Conservation (phyloP, 2,888 invertebrate genomes). For the Helicoverpa assulta region DNA sequence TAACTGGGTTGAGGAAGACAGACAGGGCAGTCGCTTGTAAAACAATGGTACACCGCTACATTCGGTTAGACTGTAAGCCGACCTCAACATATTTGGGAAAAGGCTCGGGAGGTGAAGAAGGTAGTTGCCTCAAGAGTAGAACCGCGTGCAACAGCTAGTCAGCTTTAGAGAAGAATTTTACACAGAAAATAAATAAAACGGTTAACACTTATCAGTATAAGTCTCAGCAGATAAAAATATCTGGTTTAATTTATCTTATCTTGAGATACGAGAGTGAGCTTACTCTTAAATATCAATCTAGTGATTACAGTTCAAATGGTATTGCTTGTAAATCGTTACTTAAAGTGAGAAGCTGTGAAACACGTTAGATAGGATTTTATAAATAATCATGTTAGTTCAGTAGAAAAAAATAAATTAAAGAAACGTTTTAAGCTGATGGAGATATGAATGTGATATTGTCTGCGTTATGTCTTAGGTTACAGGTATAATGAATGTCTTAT, state of each 20-base stretch:
- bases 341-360: slow-evolving; percentile 9
- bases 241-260: slow-evolving; percentile 43
- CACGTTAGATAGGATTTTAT: slow-evolving; percentile 15
- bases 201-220: background rate
- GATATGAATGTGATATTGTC: too few species aligned
- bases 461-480: too few species aligned
- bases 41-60: too few species aligned
- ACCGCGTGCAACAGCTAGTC: too few species aligned
- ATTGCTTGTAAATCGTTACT: slow-evolving; percentile 18
- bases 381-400: background rate
- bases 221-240: slow-evolving; percentile 10
- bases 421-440: too few species aligned
- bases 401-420: slow-evolving; percentile 12
- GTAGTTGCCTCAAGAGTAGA: too few species aligned
- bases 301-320: background rate
- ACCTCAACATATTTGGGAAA: too few species aligned
- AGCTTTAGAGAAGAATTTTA: background rate
- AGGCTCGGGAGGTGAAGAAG: too few species aligned
- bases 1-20: too few species aligned
- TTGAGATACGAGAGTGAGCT: slow-evolving; percentile 32
- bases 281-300: slow-evolving; percentile 46
- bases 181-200: slow-evolving; percentile 10
- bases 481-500: too few species aligned
- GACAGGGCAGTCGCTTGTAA: too few species aligned
- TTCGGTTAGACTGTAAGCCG: too few species aligned